These are phyloP conservation scores for Saccostrea echinata DNA, from an alignment of 1,140 invertebrate species.

Conservation along the genomic window DNA sequence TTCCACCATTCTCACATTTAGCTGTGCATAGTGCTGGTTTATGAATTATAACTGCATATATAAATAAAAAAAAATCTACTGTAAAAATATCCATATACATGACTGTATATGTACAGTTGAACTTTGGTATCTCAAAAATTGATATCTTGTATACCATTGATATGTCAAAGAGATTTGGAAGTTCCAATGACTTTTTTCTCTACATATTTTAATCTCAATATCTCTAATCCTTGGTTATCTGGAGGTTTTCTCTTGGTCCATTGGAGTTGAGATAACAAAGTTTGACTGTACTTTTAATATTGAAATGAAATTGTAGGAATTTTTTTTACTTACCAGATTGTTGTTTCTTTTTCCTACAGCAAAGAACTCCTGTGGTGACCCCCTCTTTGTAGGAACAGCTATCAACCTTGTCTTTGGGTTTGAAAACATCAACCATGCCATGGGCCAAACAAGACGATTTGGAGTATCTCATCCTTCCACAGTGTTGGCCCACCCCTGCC, in stretches of 20 bases:
- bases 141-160: too few species aligned
- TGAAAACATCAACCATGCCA: constrained; percentile 74
- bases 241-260: too few species aligned
- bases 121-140: background rate
- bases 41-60: constrained; percentile 3
- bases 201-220: too few species aligned
- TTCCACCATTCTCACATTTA: constrained; percentile 73
- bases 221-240: too few species aligned
- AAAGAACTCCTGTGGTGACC: constrained; percentile 73
- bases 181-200: too few species aligned
- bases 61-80: background rate
- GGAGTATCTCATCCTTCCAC: constrained; percentile 68
- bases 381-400: constrained; percentile 71
- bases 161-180: too few species aligned
- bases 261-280: too few species aligned
- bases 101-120: background rate
- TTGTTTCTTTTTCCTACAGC: constrained; percentile 71
- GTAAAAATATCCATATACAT: background rate
- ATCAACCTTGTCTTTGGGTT: constrained; percentile 57
- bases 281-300: too few species aligned
- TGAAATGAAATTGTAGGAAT: too few species aligned
- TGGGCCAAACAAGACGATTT: constrained; percentile 70
- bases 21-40: constrained; percentile 62
- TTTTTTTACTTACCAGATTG: background rate
- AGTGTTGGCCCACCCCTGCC: constrained; percentile 75